These are phyloP conservation scores for Zaprionus vittiger DNA, from an alignment of 1,140 invertebrate genomes.

Conservation along the genomic window DNA sequence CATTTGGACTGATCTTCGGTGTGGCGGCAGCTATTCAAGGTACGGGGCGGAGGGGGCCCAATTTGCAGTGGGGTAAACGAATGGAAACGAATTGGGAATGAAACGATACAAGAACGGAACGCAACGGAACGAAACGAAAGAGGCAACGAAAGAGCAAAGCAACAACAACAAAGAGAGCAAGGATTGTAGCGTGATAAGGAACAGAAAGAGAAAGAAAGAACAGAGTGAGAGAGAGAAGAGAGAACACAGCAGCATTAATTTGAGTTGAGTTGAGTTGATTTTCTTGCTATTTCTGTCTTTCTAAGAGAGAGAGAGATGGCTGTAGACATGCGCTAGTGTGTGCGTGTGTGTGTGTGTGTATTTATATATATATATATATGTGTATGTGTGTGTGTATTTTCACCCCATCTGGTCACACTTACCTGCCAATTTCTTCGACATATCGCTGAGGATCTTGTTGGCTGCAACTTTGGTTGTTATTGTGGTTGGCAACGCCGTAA, in stretches of 20 bases:
- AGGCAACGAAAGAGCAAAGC: constrained; percentile 1
- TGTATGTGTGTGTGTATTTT: constrained; percentile 10
- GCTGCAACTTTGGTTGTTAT: constrained; percentile 54
- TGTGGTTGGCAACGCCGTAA: constrained; percentile 45
- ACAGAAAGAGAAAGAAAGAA: constrained; percentile 38
- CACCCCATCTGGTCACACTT: constrained; percentile 39
- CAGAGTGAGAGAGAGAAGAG: constrained; percentile 33
- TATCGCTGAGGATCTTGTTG: constrained; percentile 63
- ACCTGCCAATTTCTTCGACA: constrained; percentile 77
- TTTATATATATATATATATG: background rate
- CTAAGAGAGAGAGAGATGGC: background rate
- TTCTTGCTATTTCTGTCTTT: constrained; percentile 13
- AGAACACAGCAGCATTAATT: constrained; percentile 43
- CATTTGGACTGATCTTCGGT: constrained; percentile 29
- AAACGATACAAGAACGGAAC: constrained; percentile 17
- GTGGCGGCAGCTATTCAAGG: constrained; percentile 10
- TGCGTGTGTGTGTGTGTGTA: constrained; percentile 5
- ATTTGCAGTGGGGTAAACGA: background rate
- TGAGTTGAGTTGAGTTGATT: constrained; percentile 23
- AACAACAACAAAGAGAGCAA: constrained; percentile 32
- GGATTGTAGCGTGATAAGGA: constrained; percentile 5
- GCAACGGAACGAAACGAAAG: background rate
- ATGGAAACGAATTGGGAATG: constrained; percentile 8
- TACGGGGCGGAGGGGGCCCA: background rate
- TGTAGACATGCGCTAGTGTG: constrained; percentile 7